These are phyloP conservation scores for Tadarida brasiliensis DNA, from an alignment of 2,797 vertebrate species.

Conservation along the genomic window DNA sequence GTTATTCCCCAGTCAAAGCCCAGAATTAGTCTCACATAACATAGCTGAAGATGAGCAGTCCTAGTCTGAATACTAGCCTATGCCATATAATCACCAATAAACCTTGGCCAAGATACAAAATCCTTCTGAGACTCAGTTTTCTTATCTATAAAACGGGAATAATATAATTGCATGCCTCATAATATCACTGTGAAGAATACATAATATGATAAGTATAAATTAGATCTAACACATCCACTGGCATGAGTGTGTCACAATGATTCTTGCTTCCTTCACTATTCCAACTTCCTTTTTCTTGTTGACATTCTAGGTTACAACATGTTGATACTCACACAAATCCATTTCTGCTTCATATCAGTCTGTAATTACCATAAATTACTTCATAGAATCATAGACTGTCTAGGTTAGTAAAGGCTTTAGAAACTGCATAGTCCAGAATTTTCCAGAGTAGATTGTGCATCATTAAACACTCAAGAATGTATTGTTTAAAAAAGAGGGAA, in stretches of 20 bases:
- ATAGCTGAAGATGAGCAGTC: background rate
- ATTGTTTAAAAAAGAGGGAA: background rate
- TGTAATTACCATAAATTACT: background rate
- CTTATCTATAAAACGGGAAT: constrained; percentile 7
- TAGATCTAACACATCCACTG: background rate
- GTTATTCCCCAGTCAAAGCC: background rate
- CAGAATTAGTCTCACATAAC: background rate
- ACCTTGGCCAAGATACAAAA: background rate
- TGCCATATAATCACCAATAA: background rate
- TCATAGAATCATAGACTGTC: background rate
- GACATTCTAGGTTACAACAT: background rate
- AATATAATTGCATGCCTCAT: background rate
- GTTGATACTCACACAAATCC: background rate
- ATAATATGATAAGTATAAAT: background rate
- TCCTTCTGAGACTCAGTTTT: background rate
- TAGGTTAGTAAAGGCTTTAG: constrained; percentile 22
- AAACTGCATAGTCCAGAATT: background rate
- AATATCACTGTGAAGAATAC: background rate
- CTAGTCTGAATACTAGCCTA: background rate
- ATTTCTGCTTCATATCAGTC: background rate
- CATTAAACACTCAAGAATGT: constrained; percentile 26
- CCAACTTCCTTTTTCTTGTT: background rate
- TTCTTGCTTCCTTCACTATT: background rate
- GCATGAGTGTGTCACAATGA: background rate
- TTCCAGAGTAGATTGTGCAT: background rate